Base-by-base conservation (phyloP, 2,888 invertebrate genomes). In the Napeogenes sylphis region DNA sequence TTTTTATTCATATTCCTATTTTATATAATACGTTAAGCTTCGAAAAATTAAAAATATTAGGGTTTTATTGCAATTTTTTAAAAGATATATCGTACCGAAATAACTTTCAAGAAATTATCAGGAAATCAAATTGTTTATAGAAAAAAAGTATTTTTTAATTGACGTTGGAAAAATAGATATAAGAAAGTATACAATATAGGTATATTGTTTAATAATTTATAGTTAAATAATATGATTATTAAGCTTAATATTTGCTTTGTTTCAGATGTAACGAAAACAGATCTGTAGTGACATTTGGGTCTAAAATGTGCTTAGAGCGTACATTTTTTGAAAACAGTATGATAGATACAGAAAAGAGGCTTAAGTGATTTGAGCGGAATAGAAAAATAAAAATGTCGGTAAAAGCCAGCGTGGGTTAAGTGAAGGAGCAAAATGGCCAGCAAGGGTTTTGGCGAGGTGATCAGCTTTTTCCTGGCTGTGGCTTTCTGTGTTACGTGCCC, bases 401-500 rank as follows among this genome's bases (percentile, higher is more conserved):
- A 75, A 81, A 82, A 80, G 80, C 84, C 73, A 89, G 84, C 76
- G 84, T 87, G 73, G 87, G 90, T 82, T 90, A 84, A 88, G 78
- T 71, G 78, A 82, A 83, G 77, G 78, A 77, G 77, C 76, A 78
- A 85, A 81, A 90, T 90, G 90, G 89, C 84, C 82, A 79, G 78
- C 78, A 86, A 84, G 81, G 81, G 84, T 73, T 81, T 83, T 68
- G 84, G 85, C 69, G 86, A 89, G 73, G 83, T 87, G 83, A 81
- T 88, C 79, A 87, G 90, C 71, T 80, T 88, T 79, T 81, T 89
- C 77, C 81, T 90, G 75, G 87, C 90, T 69, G 84, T 85, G 77
- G 84, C 83, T 70, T 82, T 90, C 75, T 90, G 89, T 80, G 80
- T 87, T 79, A 85, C 83, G 71, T 89, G 85, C 73, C 90, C 90